Conservation (phyloP, 1,140 invertebrate species). For the Listronotus oregonensis region DNA sequence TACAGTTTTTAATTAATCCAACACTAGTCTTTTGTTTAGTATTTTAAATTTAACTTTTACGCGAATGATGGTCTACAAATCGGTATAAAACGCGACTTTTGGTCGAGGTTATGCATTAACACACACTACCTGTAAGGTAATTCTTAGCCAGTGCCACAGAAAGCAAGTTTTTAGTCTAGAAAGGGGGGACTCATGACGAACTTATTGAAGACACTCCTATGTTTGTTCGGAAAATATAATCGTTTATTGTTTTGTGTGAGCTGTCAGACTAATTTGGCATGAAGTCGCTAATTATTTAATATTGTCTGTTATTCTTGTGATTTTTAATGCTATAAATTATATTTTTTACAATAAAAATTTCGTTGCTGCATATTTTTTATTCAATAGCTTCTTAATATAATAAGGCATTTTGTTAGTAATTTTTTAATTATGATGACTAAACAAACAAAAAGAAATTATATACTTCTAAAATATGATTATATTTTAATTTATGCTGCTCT, state of each 20-base stretch:
- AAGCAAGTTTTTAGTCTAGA: constrained; percentile 20
- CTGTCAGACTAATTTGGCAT: constrained; percentile 10
- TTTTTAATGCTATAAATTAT: no score
- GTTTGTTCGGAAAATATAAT: constrained; percentile 8
- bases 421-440: no score
- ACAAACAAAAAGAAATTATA: no score
- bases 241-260: constrained; percentile 14
- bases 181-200: constrained; percentile 17
- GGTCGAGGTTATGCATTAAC: constrained; percentile 25
- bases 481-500: no score
- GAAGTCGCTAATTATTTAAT: background rate
- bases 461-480: no score
- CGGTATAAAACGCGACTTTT: constrained; percentile 8
- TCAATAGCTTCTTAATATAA: no score
- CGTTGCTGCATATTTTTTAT: no score
- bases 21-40: background rate
- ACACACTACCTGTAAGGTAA: constrained; percentile 30
- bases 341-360: no score
- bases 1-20: no score
- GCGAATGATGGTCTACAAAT: constrained; percentile 11
- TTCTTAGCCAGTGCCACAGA: constrained; percentile 27
- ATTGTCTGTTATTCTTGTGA: no score
- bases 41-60: constrained; percentile 3
- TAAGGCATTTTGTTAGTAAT: no score
- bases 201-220: constrained; percentile 24